Evolutionary conservation across 2,888 invertebrate genomes (phyloP).

Genomic region (Cancer borealis): DNA sequence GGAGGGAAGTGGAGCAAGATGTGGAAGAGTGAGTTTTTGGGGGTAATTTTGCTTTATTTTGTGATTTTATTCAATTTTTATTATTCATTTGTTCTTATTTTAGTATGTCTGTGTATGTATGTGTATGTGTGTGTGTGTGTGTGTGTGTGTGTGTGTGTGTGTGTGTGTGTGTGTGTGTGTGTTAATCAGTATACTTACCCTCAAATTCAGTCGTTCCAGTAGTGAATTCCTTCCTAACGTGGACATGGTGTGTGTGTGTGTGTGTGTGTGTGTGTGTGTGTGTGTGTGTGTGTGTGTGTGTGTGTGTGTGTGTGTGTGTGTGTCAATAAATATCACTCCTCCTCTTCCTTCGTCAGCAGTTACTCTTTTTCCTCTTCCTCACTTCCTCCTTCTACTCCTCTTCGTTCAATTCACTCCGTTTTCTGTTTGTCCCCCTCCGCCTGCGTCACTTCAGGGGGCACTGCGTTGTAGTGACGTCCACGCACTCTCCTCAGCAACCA

Average conservation of each 20-base stretch:
- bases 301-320: not conserved
- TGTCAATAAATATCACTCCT: too few species aligned
- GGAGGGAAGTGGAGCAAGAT: not conserved
- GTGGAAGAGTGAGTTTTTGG: not conserved
- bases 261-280: not conserved
- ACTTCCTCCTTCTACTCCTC: not conserved
- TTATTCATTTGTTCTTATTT: not conserved
- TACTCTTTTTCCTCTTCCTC: not conserved
- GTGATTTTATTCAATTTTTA: not conserved
- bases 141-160: conserved; percentile 58
- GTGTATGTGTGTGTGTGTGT: conserved; percentile 59
- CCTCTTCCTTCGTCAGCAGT: not conserved
- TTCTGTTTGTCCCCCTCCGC: conserved; percentile 2
- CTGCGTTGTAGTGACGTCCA: not conserved
- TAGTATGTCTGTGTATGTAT: not conserved
- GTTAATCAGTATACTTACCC: not conserved
- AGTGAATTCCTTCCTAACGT: not conserved
- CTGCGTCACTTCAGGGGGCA: not conserved
- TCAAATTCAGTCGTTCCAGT: not conserved
- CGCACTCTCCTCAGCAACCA: conserved; percentile 15
- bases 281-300: not conserved
- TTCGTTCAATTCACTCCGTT: not conserved
- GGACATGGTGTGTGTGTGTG: not conserved
- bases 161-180: conserved; percentile 42
- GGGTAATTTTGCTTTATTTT: too few species aligned